Conservation (phyloP, 1,140 invertebrate genomes). For the Hyles vespertilio region DNA sequence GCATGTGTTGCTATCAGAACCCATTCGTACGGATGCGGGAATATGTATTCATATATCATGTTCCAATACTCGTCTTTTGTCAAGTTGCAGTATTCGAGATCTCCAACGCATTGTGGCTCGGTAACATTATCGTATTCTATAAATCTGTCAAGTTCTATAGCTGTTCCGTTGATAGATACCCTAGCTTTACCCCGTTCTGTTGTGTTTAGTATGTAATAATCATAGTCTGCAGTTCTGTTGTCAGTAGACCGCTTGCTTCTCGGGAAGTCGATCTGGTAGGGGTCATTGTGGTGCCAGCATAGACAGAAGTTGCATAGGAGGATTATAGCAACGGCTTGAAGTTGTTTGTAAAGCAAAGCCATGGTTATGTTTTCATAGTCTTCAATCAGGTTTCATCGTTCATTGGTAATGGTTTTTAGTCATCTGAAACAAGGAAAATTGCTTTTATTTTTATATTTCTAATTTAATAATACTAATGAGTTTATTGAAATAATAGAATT, state of each 20-base stretch:
- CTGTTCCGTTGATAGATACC: slow-evolving; percentile 4
- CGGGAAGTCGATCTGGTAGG: slow-evolving; percentile 12
- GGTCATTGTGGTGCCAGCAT: slow-evolving; percentile 3
- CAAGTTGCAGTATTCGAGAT: slow-evolving; percentile 64
- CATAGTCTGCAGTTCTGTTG: not conserved
- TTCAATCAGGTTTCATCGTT: too few relatives aligned
- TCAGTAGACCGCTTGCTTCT: not conserved
- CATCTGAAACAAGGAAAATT: not conserved
- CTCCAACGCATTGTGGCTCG: slow-evolving; percentile 47
- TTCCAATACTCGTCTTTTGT: slow-evolving; percentile 80
- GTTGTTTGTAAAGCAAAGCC: not conserved
- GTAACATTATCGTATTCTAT: slow-evolving; percentile 22
- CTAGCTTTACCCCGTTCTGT: not conserved
- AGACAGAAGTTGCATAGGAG: slow-evolving; percentile 8
- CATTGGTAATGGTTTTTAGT: not conserved
- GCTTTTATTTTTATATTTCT: not conserved
- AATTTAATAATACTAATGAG: too few relatives aligned
- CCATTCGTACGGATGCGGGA: slow-evolving; percentile 80
- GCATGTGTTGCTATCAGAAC: slow-evolving; percentile 82
- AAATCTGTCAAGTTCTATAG: slow-evolving; percentile 17
- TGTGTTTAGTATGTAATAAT: not conserved
- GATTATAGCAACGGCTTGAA: slow-evolving; percentile 5
- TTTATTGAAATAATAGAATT: too few relatives aligned
- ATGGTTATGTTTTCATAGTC: too few relatives aligned
- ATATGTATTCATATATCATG: slow-evolving; percentile 78